phyloP scores from a whole-genome alignment of 1,140 invertebrate species.

The Tribolium castaneum region DNA sequence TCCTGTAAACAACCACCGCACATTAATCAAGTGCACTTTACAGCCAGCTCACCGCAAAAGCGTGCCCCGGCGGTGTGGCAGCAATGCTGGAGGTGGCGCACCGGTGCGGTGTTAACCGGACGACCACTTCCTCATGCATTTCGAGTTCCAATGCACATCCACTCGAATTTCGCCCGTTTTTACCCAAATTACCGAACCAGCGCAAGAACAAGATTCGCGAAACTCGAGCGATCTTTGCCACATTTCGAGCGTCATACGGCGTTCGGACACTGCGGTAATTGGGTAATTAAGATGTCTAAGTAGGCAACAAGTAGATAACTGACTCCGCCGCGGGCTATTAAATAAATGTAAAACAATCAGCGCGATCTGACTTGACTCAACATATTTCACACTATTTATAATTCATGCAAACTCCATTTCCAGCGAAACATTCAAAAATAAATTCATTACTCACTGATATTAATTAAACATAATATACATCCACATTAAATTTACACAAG shows the following conservation, averaged over 20 bases:
- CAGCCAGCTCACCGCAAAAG: conserved; percentile 54
- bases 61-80: conserved; percentile 37
- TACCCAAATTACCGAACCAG: neutral
- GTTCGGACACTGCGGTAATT: neutral
- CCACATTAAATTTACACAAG: neutral
- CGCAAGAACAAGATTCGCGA: neutral
- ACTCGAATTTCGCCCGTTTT: neutral
- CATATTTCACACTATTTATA: too few species aligned
- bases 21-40: conserved; percentile 61
- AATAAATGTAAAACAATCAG: too few species aligned
- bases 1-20: conserved; percentile 60
- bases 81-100: conserved; percentile 25
- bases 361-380: too few species aligned
- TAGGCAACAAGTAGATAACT: neutral
- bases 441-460: neutral
- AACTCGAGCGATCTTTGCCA: neutral
- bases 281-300: neutral
- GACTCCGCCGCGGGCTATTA: neutral
- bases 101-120: conserved; percentile 30
- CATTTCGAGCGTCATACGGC: neutral
- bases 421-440: neutral
- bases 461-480: neutral
- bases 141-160: neutral
- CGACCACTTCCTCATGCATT: conserved; percentile 35
- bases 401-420: neutral